Evolutionary conservation across 2,888 invertebrate species (phyloP), one percentile per base, ranked within the genome.

Genomic region (Meteorus cinctellus): DNA sequence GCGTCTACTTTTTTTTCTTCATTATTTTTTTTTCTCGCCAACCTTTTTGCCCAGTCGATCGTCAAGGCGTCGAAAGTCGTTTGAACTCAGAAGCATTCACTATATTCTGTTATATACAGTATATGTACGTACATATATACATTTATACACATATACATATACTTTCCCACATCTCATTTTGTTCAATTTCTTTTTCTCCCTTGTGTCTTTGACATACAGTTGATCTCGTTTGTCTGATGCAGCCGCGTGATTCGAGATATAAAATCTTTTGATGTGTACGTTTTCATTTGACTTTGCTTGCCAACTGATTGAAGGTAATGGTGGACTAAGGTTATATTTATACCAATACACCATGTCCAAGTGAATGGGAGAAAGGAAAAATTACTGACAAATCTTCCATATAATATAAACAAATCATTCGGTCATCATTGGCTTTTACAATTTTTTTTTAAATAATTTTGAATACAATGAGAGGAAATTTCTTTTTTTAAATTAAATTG

Each of bases 171-270:
- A 55, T 55, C n/a, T 55, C n/a, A 19, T 55, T 55, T 19, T 55
- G 5, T 19, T 24, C 19, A 4, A 55, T 65, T 65, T 19, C 29
- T 34, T 34, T 34, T 65, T 65, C n/a, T 10, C 19, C 19, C 36
- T n/a, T 36, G 19, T 34, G 10, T 31, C 29, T 29, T 69, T 69
- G 51, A 55, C 31, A 69, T 10, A 41, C 19, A 34, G 51, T n/a
- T 69, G 34, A 69, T 69, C 69, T 69, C 69, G 69, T 69, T 69
- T 69, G 55, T 55, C n/a, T 59, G 59, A 69, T 55, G 69, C 69
- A 69, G 24, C 55, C 69, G 12, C 55, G n/a, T 69, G 69, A 69
- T 69, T 69, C 55, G 24, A 55, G 69, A 55, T 55, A 36, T 51
- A 68, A 51, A 31, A 16, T 55, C 48, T 69, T 69, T 69, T 66